Evolutionary conservation across 2,888 invertebrate species (phyloP), one percentile per base, ranked within the genome.

Genomic region (Eupithecia tripunctaria): DNA sequence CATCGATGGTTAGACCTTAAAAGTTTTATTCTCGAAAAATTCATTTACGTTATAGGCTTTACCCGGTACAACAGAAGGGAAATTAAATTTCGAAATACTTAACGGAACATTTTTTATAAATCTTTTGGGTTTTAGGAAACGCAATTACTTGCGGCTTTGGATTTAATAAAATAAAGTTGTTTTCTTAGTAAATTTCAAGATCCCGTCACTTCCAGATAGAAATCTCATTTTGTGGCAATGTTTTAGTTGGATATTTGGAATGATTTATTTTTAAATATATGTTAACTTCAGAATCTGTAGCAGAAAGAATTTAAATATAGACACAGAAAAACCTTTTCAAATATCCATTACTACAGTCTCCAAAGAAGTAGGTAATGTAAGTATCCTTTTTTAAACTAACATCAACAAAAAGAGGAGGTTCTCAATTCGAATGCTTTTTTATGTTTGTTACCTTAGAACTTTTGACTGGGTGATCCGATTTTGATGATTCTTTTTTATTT

Each of bases 151-250:
- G 14, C 3, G 56, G 21, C 14, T 56, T 56, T 25, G 21, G 21
- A 56, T 56, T 56, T 56, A 12, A 25, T 56, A 56, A 12, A 56
- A 25, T 56, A 51, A 51, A 7, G 12, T 25, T 8, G 21, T 12
- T 51, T n/a, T 43, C 18, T 18, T 7, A 2, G 10, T 10, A 21
- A 21, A 10, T 51, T 51, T 51, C 10, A 56, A 25, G 21, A 56
- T 56, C 56, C 56, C 56, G 56, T 25, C 56, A 56, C 56, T 56
- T 21, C 56, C 56, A 56, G 56, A 56, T 14, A 56, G 12, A 25
- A 56, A 56, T 21, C 4, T 51, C 12, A 56, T 56, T 56, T 25
- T 56, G 10, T 56, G 14, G 21, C 56, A 25, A 56, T 56, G 51
- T 21, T 51, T 51, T 12, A 14, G 12, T 25, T 7, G 56, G 51